Evolutionary conservation across 2,113 vertebrate species (phyloP).

Genomic region (Cathartes aura): DNA sequence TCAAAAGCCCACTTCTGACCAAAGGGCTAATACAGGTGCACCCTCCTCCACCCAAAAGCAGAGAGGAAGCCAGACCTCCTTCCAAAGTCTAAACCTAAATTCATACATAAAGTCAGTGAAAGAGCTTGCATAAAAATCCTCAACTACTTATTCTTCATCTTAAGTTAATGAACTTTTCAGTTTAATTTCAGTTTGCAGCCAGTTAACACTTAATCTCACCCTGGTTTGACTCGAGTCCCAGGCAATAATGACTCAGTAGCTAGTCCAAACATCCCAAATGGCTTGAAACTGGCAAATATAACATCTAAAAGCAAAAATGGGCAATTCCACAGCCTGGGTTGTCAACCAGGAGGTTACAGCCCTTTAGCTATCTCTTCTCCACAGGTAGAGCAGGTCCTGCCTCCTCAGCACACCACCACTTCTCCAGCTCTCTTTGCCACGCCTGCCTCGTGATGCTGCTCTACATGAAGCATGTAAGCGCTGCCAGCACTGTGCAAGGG

Average conservation of each 20-base stretch:
- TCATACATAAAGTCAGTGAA: background rate
- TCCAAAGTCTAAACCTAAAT: background rate
- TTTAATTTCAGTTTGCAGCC: background rate
- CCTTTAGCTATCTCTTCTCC: background rate
- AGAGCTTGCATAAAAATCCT: background rate
- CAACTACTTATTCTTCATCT: background rate
- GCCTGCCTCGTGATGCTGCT: background rate
- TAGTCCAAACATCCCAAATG: background rate
- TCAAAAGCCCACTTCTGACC: background rate
- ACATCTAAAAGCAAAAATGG: background rate
- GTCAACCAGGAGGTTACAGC: background rate
- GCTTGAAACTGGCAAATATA: background rate
- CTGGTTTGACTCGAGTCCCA: background rate
- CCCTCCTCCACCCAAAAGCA: background rate
- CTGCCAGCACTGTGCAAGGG: background rate
- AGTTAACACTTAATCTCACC: background rate
- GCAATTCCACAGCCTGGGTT: background rate
- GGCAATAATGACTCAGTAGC: background rate
- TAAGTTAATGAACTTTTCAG: background rate
- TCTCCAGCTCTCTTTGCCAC: background rate
- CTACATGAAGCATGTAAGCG: rapidly evolving
- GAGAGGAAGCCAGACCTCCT: background rate
- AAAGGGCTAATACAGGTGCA: background rate
- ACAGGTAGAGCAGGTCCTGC: background rate
- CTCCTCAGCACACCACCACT: background rate